Evolutionary conservation across 2,113 vertebrate species (phyloP).

Genomic region (Zingel zingel): DNA sequence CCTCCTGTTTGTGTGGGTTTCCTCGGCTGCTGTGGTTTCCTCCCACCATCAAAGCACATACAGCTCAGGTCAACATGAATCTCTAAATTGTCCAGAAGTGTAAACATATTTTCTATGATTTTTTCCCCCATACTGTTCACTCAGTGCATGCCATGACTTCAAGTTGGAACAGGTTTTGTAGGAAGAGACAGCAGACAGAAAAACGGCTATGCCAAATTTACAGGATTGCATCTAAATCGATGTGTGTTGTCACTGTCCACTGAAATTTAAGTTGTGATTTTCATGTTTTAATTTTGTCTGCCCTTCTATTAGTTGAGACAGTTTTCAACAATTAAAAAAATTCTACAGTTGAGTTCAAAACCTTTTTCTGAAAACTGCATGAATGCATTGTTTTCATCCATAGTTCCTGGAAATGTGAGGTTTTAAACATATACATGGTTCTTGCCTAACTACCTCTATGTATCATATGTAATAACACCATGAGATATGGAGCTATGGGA

Average conservation of each 20-base stretch:
- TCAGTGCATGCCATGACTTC: not conserved
- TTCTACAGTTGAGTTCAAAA: not conserved
- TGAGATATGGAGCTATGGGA: not conserved
- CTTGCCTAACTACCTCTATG: not conserved
- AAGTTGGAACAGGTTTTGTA: not conserved
- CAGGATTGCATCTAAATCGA: not conserved
- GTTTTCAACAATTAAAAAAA: not conserved
- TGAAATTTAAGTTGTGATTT: slow-evolving; percentile 1
- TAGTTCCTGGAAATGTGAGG: not conserved
- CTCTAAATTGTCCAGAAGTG: slow-evolving; percentile 17
- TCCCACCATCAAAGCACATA: slow-evolving; percentile 20
- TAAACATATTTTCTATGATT: slow-evolving; percentile 9
- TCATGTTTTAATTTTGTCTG: not conserved
- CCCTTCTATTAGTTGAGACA: not conserved
- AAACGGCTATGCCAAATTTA: no score
- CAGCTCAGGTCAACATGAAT: slow-evolving; percentile 26
- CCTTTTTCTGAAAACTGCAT: not conserved
- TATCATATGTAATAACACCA: not conserved
- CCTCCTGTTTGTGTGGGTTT: slow-evolving; percentile 45
- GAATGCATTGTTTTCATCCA: not conserved
- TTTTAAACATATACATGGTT: slow-evolving; percentile 1
- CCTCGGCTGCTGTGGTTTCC: slow-evolving; percentile 30
- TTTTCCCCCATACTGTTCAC: not conserved
- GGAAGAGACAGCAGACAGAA: not conserved
- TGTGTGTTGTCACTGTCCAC: not conserved